phyloP scores from a whole-genome alignment of 2,113 vertebrate genomes.

The Pterocles gutturalis region DNA sequence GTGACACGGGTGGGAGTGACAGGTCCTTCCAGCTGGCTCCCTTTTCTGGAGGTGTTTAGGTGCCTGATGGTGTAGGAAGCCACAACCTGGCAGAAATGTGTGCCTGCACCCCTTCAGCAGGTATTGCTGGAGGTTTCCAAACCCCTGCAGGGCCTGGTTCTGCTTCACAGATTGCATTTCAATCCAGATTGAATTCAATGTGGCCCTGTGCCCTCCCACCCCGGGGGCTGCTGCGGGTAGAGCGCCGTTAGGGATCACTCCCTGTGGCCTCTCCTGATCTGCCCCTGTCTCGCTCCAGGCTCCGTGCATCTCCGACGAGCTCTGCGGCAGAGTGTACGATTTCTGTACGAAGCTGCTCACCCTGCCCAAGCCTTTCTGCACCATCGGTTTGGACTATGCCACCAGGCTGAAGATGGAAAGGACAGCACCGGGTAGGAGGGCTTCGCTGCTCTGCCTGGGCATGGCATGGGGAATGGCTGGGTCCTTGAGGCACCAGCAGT shows the following conservation, averaged over 20 bases:
- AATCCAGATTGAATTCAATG: background rate
- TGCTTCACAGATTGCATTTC: background rate
- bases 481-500: fast-evolving
- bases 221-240: background rate
- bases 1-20: background rate
- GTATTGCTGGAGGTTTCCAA: background rate
- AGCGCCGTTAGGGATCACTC: background rate
- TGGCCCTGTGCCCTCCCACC: background rate
- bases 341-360: constrained; percentile 90
- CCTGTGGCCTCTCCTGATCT: background rate
- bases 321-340: constrained; percentile 86
- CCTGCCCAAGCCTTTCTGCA: constrained; percentile 90
- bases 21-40: background rate
- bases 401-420: constrained; percentile 83
- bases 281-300: constrained; percentile 71
- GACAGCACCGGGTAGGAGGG: constrained; percentile 78
- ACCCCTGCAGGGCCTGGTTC: background rate
- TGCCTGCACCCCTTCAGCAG: background rate
- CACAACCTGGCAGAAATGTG: background rate
- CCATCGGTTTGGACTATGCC: constrained; percentile 86
- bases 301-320: constrained; percentile 85
- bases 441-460: background rate
- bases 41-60: background rate
- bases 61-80: background rate
- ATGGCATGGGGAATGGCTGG: too few relatives aligned